These are phyloP conservation scores for Tiliqua scincoides DNA, from an alignment of 2,113 vertebrate species.

Conservation along the genomic window DNA sequence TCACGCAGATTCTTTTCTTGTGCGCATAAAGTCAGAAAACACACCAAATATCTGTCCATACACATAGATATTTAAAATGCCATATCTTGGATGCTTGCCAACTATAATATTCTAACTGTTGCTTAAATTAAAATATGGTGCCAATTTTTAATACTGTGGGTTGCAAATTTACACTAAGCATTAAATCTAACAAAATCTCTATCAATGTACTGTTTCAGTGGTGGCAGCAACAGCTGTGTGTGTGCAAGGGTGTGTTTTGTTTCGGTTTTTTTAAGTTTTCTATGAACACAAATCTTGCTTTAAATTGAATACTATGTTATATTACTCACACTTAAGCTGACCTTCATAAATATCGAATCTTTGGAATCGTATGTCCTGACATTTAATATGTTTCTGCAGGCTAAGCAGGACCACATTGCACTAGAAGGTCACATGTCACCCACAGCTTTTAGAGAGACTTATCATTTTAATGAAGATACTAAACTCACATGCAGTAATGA, in stretches of 20 bases:
- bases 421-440: slow-evolving; percentile 77
- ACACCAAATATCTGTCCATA: not conserved
- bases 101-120: slow-evolving; percentile 56
- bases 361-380: slow-evolving; percentile 66
- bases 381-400: slow-evolving; percentile 76
- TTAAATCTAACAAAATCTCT: slow-evolving; percentile 65
- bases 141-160: slow-evolving; percentile 58
- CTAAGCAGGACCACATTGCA: slow-evolving; percentile 62
- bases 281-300: slow-evolving; percentile 58
- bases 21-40: no score
- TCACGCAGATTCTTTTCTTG: not conserved
- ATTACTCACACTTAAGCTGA: slow-evolving; percentile 71
- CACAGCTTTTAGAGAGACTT: slow-evolving; percentile 61
- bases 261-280: no score
- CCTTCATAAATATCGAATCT: slow-evolving; percentile 79
- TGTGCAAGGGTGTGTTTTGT: slow-evolving; percentile 12
- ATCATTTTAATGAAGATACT: slow-evolving; percentile 76
- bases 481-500: slow-evolving; percentile 46
- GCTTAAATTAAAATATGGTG: slow-evolving; percentile 63
- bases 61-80: not conserved
- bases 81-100: slow-evolving; percentile 54
- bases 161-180: slow-evolving; percentile 33
- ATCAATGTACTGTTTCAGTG: slow-evolving; percentile 51
- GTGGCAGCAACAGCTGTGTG: slow-evolving; percentile 58
- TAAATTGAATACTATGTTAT: slow-evolving; percentile 65